Percentiles rank a stretch among this genome's conserved stretches.
phyloP scores from a whole-genome alignment of 2,113 vertebrate genomes.

The Chaenogobius annularis region DNA sequence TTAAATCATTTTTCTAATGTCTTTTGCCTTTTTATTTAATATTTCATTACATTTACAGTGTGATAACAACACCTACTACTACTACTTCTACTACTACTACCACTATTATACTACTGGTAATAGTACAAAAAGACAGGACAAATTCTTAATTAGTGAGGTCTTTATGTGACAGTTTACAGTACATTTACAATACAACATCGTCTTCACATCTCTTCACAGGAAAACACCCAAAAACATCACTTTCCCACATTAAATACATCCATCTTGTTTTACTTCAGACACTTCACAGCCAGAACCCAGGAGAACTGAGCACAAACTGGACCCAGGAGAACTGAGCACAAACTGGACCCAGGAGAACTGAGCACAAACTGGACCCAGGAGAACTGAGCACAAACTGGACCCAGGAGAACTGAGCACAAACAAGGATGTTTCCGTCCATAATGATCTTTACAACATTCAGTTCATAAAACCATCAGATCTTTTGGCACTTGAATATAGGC shows the following conservation, averaged over 20 bases:
- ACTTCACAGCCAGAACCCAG: neutral
- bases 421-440: neutral
- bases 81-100: too few relatives aligned
- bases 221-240: neutral
- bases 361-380: too few relatives aligned
- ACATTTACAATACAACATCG: neutral
- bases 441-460: constrained; percentile 1
- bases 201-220: neutral
- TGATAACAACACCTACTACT: too few relatives aligned
- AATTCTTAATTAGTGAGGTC: constrained; percentile 7
- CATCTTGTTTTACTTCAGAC: neutral
- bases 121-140: neutral
- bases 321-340: too few relatives aligned
- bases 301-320: neutral
- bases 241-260: neutral
- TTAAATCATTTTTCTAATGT: too few relatives aligned
- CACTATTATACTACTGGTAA: too few relatives aligned
- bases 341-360: too few relatives aligned
- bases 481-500: constrained; percentile 13
- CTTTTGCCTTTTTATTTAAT: too few relatives aligned
- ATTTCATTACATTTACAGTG: too few relatives aligned
- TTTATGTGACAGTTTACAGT: constrained; percentile 15
- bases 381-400: neutral
- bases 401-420: too few relatives aligned
- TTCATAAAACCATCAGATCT: neutral